Evolutionary conservation across 2,888 invertebrate species (phyloP).

Genomic region (Drosophila colorata): DNA sequence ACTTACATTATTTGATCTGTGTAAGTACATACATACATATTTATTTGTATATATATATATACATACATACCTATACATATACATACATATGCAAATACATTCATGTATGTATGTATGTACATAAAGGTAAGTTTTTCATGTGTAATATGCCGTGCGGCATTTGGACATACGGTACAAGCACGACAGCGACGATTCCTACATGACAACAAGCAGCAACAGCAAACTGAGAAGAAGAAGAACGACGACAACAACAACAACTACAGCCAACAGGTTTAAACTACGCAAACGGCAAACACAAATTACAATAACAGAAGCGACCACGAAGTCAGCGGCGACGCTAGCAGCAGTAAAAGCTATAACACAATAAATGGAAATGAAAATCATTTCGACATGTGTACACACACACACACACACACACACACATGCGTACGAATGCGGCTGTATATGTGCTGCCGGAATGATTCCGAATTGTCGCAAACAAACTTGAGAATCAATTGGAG

Average conservation of each 20-base stretch:
- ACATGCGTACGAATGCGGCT: not conserved
- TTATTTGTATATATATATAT: not conserved
- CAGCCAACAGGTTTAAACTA: slow-evolving; percentile 69
- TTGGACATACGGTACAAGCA: slow-evolving; percentile 8
- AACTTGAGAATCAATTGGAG: slow-evolving; percentile 75
- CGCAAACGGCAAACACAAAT: slow-evolving; percentile 66
- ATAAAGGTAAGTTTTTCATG: slow-evolving; percentile 1
- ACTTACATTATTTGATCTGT: too few relatives aligned
- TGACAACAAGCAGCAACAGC: slow-evolving; percentile 11
- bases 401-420: slow-evolving; percentile 8
- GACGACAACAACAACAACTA: slow-evolving; percentile 26
- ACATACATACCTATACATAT: not conserved
- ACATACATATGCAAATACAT: not conserved
- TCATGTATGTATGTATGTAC: too few relatives aligned
- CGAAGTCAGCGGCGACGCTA: slow-evolving; percentile 35
- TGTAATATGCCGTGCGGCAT: not conserved
- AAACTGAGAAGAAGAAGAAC: not conserved
- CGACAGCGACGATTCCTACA: slow-evolving; percentile 29
- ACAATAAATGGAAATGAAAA: slow-evolving; percentile 62
- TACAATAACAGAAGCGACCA: slow-evolving; percentile 69
- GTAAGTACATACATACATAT: too few relatives aligned
- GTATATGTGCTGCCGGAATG: slow-evolving; percentile 37
- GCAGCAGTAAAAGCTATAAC: slow-evolving; percentile 51
- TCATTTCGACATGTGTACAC: slow-evolving; percentile 53
- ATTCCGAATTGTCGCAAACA: slow-evolving; percentile 60